These are phyloP conservation scores for Scomberomorus guttatus DNA, from an alignment of 2,797 vertebrate species.

Conservation along the genomic window DNA sequence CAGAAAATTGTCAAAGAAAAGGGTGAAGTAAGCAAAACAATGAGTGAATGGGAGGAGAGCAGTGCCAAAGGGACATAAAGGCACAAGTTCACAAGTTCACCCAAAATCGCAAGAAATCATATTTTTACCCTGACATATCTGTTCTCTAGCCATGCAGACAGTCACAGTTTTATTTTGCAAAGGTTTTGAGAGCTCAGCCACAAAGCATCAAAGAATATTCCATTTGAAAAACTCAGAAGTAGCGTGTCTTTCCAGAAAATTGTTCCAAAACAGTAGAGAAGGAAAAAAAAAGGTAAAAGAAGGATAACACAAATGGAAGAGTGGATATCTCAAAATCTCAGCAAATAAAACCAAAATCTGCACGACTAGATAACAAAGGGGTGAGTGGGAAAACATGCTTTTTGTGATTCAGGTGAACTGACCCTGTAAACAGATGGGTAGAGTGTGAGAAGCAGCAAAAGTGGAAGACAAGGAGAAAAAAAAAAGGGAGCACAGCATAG, in stretches of 20 bases:
- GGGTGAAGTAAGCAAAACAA: slow-evolving; percentile 44
- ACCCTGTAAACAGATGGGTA: background rate
- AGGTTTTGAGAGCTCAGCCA: background rate
- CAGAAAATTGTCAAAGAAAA: slow-evolving; percentile 32
- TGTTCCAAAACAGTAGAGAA: background rate
- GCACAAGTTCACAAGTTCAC: slow-evolving; percentile 41
- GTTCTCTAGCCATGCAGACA: background rate
- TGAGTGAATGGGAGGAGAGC: slow-evolving; percentile 30
- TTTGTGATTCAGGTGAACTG: slow-evolving; percentile 1
- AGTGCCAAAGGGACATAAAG: slow-evolving; percentile 28
- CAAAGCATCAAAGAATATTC: no score
- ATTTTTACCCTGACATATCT: slow-evolving; percentile 8
- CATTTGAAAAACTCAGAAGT: no score
- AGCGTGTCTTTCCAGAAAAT: background rate
- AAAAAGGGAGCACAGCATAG: background rate
- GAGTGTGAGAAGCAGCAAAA: background rate
- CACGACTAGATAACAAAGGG: background rate
- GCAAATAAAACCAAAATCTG: background rate
- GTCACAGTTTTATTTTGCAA: background rate
- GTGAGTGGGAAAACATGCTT: background rate
- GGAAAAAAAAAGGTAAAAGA: no score
- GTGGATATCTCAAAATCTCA: background rate
- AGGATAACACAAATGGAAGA: no score
- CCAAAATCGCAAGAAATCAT: slow-evolving; percentile 16
- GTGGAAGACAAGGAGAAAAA: background rate